A percentile compares a stretch with the other conserved stretches of the same genome.
Conservation (phyloP, 2,797 vertebrate species). For the Craterocephalus amniculus region DNA sequence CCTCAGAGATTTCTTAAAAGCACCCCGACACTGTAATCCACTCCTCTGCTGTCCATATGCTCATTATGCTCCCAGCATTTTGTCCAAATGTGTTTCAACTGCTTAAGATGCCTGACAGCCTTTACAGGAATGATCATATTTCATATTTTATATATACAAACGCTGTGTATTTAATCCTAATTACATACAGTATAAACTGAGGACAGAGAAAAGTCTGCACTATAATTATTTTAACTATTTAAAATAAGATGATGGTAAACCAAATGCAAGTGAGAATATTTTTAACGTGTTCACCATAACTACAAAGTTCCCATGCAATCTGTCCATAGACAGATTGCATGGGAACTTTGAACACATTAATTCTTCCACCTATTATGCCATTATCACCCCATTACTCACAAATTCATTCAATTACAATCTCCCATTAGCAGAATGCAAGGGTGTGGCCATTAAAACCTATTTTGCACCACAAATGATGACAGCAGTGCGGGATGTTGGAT, state of each 20-base stretch:
- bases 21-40: background rate
- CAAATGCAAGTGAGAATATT: conserved; percentile 25
- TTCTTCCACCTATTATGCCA: conserved; percentile 50
- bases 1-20: conserved; percentile 14
- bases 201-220: background rate
- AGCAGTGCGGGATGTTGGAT: conserved; percentile 21
- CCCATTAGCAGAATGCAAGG: conserved; percentile 22
- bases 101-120: background rate
- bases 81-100: conserved; percentile 1
- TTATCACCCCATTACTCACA: conserved; percentile 55
- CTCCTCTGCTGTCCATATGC: conserved; percentile 6
- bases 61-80: background rate
- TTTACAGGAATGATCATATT: background rate
- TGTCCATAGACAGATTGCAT: conserved; percentile 9
- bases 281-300: conserved; percentile 30
- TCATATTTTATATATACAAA: background rate
- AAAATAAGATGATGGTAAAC: conserved; percentile 21
- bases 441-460: conserved; percentile 48
- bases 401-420: conserved; percentile 47
- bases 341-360: no score
- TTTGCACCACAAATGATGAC: conserved; percentile 48
- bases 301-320: conserved; percentile 25
- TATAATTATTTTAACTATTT: conserved; percentile 23
- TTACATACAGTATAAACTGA: background rate
- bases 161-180: background rate